Percentiles rank a stretch among this genome's conserved stretches.
These are phyloP conservation scores for Podocnemis expansa DNA, from an alignment of 2,113 vertebrate species.

Conservation along the genomic window DNA sequence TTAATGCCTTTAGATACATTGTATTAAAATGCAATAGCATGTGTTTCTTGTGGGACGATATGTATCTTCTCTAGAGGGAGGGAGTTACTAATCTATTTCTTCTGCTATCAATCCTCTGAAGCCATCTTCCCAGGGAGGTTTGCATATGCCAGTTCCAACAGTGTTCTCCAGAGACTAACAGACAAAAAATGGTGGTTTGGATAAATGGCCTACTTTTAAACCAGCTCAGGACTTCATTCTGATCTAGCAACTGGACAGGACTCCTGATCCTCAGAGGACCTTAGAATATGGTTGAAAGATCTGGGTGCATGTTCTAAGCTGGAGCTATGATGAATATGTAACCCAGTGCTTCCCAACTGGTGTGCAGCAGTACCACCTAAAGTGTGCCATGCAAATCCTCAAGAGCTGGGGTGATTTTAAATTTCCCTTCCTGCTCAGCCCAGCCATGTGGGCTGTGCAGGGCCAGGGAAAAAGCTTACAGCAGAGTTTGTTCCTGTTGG, in stretches of 20 bases:
- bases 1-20: neutral
- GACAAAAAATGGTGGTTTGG: neutral
- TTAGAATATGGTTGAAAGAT: neutral
- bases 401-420: too few relatives aligned
- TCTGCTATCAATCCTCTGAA: neutral
- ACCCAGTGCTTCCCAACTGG: too few relatives aligned
- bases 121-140: neutral
- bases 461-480: too few relatives aligned
- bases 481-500: too few relatives aligned
- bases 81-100: neutral
- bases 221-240: neutral
- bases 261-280: neutral
- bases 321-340: neutral
- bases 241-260: neutral
- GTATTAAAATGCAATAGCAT: neutral
- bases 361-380: too few relatives aligned
- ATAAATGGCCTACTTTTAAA: neutral
- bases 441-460: too few relatives aligned
- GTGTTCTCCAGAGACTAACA: neutral
- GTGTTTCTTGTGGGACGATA: neutral
- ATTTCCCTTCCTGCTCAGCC: too few relatives aligned
- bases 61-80: neutral
- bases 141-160: neutral
- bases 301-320: neutral
- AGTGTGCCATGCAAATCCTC: too few relatives aligned